These are phyloP conservation scores for Parnassius apollo DNA, from an alignment of 2,888 invertebrate genomes.

Conservation along the genomic window DNA sequence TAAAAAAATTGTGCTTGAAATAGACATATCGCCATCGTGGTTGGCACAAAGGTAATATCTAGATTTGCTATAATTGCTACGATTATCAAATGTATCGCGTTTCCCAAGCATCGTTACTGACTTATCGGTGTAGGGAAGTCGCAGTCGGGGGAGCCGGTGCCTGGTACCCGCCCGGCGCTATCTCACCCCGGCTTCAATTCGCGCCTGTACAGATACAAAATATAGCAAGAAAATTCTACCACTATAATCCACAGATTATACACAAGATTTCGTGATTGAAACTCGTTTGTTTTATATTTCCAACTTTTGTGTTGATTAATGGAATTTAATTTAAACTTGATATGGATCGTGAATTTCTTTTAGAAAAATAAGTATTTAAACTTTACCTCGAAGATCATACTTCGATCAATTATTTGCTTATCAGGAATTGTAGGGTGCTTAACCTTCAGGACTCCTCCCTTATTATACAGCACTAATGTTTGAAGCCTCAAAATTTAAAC, in stretches of 20 bases:
- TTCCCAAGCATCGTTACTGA: slow-evolving; percentile 10
- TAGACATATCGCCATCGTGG: background rate
- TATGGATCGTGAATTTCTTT: too few species aligned
- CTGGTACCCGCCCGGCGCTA: slow-evolving; percentile 32
- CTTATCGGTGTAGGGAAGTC: slow-evolving; percentile 8
- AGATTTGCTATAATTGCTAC: slow-evolving; percentile 17
- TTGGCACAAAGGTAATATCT: slow-evolving; percentile 4
- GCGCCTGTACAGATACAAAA: slow-evolving; percentile 2
- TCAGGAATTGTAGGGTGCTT: too few species aligned
- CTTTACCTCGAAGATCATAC: too few species aligned
- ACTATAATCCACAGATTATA: slow-evolving; percentile 19
- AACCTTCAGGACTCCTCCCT: too few species aligned
- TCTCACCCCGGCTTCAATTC: slow-evolving; percentile 30
- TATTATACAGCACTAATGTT: too few species aligned
- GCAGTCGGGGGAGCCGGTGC: slow-evolving; percentile 28
- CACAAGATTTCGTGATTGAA: slow-evolving; percentile 30
- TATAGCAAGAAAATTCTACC: background rate
- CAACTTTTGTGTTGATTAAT: background rate
- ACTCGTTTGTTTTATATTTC: slow-evolving; percentile 26
- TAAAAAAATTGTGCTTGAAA: background rate
- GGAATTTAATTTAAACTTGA: too few species aligned
- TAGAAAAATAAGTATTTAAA: too few species aligned
- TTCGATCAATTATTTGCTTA: too few species aligned
- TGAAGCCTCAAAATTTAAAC: too few species aligned
- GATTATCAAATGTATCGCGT: slow-evolving; percentile 13